Conservation (phyloP, 2,797 vertebrate species). For the Phoebastria nigripes region DNA sequence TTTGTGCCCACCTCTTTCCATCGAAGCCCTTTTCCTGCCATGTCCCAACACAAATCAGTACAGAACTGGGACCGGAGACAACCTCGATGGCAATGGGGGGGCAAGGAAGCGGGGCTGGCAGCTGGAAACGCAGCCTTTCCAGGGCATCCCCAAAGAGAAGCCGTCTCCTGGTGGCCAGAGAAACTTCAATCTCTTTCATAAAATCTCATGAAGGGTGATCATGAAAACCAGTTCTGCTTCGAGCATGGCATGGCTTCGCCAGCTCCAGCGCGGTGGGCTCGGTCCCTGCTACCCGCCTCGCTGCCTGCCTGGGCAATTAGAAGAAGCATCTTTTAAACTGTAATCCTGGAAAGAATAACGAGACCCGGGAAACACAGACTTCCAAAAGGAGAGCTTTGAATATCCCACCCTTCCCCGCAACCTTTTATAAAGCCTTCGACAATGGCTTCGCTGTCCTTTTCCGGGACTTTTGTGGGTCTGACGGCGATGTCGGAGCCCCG, state of each 20-base stretch:
- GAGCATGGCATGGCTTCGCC: not conserved
- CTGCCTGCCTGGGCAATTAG: not conserved
- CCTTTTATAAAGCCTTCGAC: not conserved
- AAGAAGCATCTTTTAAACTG: not conserved
- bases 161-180: not conserved
- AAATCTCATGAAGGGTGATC: not conserved
- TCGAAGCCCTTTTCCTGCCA: not conserved
- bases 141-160: not conserved
- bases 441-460: not conserved
- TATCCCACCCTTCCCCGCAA: not conserved
- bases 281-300: not conserved
- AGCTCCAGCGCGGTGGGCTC: rapidly evolving
- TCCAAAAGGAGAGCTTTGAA: not conserved
- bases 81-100: not conserved
- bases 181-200: not conserved
- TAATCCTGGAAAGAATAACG: not conserved
- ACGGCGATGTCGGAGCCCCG: rapidly evolving
- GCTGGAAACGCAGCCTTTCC: not conserved
- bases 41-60: not conserved
- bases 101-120: not conserved
- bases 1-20: not conserved
- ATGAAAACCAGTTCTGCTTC: not conserved
- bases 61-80: not conserved
- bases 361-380: not conserved
- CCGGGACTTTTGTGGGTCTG: not conserved